Evolutionary conservation across 2,113 vertebrate genomes (phyloP), one percentile per base, ranked within the genome.

Genomic region (Hippocampus zosterae): DNA sequence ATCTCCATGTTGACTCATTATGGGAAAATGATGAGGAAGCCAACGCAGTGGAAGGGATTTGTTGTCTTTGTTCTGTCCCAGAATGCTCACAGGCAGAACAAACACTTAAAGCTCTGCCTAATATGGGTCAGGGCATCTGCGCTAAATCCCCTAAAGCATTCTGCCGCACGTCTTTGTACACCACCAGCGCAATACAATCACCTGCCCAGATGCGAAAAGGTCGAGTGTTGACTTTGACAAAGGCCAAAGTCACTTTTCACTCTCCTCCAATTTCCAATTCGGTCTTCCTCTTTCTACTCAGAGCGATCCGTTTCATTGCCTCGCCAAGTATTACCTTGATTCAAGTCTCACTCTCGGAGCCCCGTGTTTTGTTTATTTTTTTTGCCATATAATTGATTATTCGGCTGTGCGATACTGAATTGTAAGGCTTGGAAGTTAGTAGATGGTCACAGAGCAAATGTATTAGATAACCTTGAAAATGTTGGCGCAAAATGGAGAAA

Each of bases 161-260:
- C 13, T 7, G 23, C 63, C 81, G 56, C 53, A 68, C 59, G 75
- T 84, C 80, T 70, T 80, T 77, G 84, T 79, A 82, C 76, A 10
- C 18, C 19, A 68, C 78, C 79, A 70, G 74, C 81, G 62, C 67
- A 84, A 75, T 84, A 63, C 84, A 78, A 83, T 76, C 78, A 65
- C 79, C 74, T 78, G 69, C 81, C 82, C 78, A 75, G 80, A 56
- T 27, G 16, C 78, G 81, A 85, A 60, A 92, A 91, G 90, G 88
- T 78, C 89, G 90, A 78, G 75, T 71, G 70, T 81, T 85, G 88
- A 88, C 87, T 90, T 90, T 91, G 89, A 91, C 85, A 91, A 91
- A 91, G 87, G 89, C 79, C 90, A 92, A 73, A 76, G 63, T 75
- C 33, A 53, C 67, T 74, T 73, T 78, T 67, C 74, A 48, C 73